Conservation (phyloP, 2,797 vertebrate species). For the Orientallactaga sibirica region DNA sequence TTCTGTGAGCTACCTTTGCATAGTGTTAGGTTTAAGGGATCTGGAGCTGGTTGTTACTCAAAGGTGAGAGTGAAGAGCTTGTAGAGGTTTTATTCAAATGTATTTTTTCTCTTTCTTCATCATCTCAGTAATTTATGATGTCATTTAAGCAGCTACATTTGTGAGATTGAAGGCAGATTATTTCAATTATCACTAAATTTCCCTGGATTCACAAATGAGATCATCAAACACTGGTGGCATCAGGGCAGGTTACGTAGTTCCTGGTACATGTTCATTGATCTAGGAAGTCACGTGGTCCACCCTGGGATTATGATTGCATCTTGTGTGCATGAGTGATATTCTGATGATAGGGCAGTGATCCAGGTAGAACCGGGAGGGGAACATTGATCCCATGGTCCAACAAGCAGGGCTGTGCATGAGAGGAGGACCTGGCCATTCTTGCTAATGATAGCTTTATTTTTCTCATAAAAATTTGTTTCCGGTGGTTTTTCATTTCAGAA, state of each 20-base stretch:
- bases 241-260: neutral
- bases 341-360: neutral
- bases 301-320: neutral
- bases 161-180: conserved; percentile 33
- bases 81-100: neutral
- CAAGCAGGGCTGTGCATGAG: neutral
- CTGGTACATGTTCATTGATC: neutral
- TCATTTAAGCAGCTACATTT: conserved; percentile 2
- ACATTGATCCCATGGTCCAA: neutral
- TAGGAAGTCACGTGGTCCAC: neutral
- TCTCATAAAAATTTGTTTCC: conserved; percentile 13
- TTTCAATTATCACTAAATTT: conserved; percentile 43
- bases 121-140: conserved; percentile 27
- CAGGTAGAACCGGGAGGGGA: neutral
- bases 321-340: neutral
- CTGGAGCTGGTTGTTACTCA: neutral
- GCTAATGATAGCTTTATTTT: neutral
- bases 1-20: conserved; percentile 5
- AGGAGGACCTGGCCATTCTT: neutral
- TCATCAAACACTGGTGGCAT: neutral
- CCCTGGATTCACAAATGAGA: conserved; percentile 1
- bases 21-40: neutral
- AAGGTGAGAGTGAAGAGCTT: neutral
- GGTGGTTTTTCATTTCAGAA: neutral
- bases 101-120: conserved; percentile 8